phyloP scores from a whole-genome alignment of 1,140 invertebrate genomes.

The Periplaneta americana region DNA sequence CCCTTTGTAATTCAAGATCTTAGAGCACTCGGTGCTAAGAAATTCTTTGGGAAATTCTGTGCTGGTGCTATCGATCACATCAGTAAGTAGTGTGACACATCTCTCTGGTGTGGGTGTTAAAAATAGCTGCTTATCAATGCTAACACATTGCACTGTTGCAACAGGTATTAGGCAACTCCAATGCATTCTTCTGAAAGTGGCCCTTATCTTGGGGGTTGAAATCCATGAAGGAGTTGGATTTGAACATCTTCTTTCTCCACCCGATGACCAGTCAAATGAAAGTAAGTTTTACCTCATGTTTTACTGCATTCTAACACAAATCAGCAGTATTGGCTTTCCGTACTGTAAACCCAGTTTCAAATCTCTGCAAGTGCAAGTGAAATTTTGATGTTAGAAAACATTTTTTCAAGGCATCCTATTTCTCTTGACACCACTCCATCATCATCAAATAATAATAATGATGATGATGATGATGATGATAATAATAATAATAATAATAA shows the following conservation, averaged over 20 bases:
- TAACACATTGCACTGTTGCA: background rate
- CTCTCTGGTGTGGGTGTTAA: background rate
- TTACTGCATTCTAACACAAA: too few species aligned
- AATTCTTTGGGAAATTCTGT: conserved; percentile 99
- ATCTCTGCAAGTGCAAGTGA: too few species aligned
- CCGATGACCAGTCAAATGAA: conserved; percentile 55
- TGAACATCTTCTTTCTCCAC: conserved; percentile 76
- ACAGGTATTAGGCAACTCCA: conserved; percentile 86
- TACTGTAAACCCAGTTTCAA: too few species aligned
- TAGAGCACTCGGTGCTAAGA: conserved; percentile 90
- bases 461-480: too few species aligned
- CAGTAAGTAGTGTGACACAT: conserved; percentile 48
- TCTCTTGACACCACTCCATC: too few species aligned
- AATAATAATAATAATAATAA: too few species aligned
- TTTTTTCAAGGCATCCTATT: too few species aligned
- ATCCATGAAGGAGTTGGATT: conserved; percentile 92
- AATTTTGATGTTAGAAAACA: too few species aligned
- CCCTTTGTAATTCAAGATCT: conserved; percentile 97
- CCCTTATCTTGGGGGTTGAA: conserved; percentile 93
- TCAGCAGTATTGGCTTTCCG: too few species aligned
- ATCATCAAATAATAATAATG: too few species aligned
- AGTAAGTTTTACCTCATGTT: too few species aligned
- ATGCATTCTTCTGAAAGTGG: conserved; percentile 93
- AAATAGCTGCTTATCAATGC: background rate
- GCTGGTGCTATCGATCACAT: conserved; percentile 98